Percentiles rank a stretch among this genome's conserved stretches.
These are phyloP conservation scores for Polia nebulosa DNA, from an alignment of 2,888 invertebrate species.

Conservation along the genomic window DNA sequence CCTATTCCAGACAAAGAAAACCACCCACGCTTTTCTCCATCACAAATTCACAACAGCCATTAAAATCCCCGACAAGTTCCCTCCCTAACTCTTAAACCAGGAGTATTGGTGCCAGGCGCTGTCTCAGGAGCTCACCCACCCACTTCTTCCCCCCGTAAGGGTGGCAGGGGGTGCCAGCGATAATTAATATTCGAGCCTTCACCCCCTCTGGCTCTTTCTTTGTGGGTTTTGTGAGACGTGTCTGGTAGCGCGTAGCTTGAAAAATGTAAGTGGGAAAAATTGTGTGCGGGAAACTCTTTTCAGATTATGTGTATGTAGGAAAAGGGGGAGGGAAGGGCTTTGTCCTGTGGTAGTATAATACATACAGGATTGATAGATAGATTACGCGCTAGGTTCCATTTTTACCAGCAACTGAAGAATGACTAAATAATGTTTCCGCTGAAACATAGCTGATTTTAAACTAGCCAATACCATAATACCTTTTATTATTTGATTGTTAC, in stretches of 20 bases:
- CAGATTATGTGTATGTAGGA: not conserved
- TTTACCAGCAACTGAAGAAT: too few relatives aligned
- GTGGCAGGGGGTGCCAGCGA: conserved; percentile 55
- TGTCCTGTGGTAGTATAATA: not conserved
- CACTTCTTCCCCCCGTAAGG: conserved; percentile 3
- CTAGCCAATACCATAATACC: too few relatives aligned
- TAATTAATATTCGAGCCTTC: conserved; percentile 81
- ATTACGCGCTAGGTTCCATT: too few relatives aligned
- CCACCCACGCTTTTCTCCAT: too few relatives aligned
- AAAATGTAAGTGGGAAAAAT: conserved; percentile 34
- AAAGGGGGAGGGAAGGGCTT: not conserved
- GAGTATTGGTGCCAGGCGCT: conserved; percentile 84
- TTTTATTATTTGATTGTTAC: too few relatives aligned
- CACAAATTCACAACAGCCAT: too few relatives aligned
- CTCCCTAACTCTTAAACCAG: conserved; percentile 67
- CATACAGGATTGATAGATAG: not conserved
- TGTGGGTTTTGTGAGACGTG: conserved; percentile 57
- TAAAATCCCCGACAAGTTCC: conserved; percentile 24
- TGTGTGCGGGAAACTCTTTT: conserved; percentile 8
- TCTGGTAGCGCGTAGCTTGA: conserved; percentile 34
- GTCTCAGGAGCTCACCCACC: conserved; percentile 66
- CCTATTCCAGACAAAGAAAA: conserved; percentile 8
- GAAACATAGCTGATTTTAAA: too few relatives aligned
- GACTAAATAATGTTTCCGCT: too few relatives aligned
- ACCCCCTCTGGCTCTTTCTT: conserved; percentile 57